Base-by-base conservation (phyloP, 2,113 vertebrate genomes). In the Cololabis saira region DNA sequence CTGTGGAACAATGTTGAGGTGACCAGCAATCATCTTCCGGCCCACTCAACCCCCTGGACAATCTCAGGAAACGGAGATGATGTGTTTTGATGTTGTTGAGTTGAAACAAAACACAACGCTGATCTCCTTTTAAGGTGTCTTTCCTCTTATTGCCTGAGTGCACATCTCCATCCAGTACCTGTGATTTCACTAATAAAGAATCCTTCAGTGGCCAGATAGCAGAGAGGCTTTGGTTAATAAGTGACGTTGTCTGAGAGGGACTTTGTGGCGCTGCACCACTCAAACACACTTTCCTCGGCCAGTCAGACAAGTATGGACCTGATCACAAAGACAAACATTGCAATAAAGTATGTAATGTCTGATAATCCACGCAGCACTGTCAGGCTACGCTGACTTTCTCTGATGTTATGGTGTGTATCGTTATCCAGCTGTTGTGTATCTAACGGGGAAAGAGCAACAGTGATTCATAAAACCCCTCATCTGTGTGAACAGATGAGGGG, bases 111-210 rank as follows among this genome's bases (percentile, higher is more conserved):
- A 62, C 80, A 67, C 67, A 83, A 58, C 53, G 4, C 15, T 58
- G 1, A 18, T 68, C n/a, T 84, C 86, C 88, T 87, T 87, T 78
- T 84, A 85, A 64, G 83, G 86, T 72, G 47, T 52, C 24, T 71
- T 76, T 68, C 27, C 54, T 13, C 16, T 45, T 16, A 30, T 61
- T 60, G 62, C 54, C 18, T 51, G 60, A 74, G 1, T 22, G 12
- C 52, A 14, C 15, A 33, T 37, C 44, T 51, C 18, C 41, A 74
- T 78, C 79, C 68, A 62, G 66, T 40, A 48, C 64, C 64, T 68
- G 69, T 88, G 69, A 91, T 74, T 86, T 91, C 85, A 88, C 45
- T n/a, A 61, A 75, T 76, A 27, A 88, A 78, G 78, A 91, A 87
- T 90, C 83, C 74, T 67, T 56, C 51, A 13, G 63, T 14, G 70